phyloP scores from a whole-genome alignment of 2,113 vertebrate genomes.

The Accipiter virgatus region DNA sequence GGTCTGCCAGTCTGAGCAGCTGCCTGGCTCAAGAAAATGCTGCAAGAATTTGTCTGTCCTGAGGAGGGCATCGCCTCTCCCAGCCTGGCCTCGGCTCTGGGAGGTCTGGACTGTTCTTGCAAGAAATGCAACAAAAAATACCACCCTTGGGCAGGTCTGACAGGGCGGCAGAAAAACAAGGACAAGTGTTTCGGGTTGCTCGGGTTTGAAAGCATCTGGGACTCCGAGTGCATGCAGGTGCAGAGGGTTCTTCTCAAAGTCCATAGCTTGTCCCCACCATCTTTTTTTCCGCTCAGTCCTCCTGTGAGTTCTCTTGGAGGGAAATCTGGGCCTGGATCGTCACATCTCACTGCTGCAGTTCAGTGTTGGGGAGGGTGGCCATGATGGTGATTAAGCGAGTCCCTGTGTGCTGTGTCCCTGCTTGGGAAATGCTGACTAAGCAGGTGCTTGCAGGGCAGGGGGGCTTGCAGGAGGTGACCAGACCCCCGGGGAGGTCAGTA shows the following conservation, averaged over 20 bases:
- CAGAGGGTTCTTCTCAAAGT: neutral
- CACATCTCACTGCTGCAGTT: neutral
- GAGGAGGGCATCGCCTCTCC: neutral
- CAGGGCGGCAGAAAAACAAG: neutral
- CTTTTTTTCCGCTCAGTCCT: neutral
- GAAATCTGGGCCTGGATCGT: neutral
- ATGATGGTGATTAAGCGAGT: neutral
- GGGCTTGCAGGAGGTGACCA: neutral
- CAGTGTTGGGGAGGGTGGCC: neutral
- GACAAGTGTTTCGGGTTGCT: neutral
- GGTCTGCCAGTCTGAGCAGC: neutral
- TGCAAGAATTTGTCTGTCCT: neutral
- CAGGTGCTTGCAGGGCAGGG: neutral
- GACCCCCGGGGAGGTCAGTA: neutral
- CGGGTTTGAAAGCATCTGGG: neutral
- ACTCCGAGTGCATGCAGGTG: fast-evolving
- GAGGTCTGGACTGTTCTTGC: neutral
- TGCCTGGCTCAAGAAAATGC: neutral
- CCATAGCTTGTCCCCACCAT: neutral
- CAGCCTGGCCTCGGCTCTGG: neutral
- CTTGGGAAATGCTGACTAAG: neutral
- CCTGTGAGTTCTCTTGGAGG: fast-evolving
- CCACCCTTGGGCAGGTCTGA: fast-evolving
- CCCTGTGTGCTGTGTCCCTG: neutral
- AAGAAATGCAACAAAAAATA: neutral